phyloP scores from a whole-genome alignment of 2,888 invertebrate species.

The Ecdyonurus torrentis region DNA sequence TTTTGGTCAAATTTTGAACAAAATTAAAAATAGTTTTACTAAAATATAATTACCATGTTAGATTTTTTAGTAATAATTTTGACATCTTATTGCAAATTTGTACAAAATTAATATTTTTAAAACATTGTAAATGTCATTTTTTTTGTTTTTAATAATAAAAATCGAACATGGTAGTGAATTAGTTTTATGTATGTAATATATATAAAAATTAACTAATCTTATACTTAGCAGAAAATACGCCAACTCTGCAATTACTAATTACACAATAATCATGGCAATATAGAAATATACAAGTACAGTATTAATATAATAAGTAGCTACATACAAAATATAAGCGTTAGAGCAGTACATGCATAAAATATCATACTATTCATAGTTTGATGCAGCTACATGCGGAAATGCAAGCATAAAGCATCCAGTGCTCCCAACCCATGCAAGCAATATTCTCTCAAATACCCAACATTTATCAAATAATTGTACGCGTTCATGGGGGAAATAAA shows the following conservation, averaged over 20 bases:
- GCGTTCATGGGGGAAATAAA: neutral
- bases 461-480: neutral
- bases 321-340: neutral
- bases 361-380: neutral
- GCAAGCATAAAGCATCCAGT: neutral
- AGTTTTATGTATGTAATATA: neutral
- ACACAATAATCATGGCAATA: neutral
- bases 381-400: neutral
- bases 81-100: too few species aligned
- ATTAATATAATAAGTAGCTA: neutral
- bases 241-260: neutral
- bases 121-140: too few species aligned
- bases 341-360: neutral
- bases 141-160: neutral
- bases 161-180: neutral
- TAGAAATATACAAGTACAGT: neutral
- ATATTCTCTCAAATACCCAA: neutral
- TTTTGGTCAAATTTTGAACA: too few species aligned
- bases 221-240: neutral
- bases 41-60: too few species aligned
- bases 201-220: neutral
- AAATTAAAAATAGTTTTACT: too few species aligned
- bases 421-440: constrained; percentile 1
- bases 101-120: too few species aligned
- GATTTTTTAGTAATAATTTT: too few species aligned